phyloP scores from a whole-genome alignment of 2,113 vertebrate genomes.

The Lathamus discolor region DNA sequence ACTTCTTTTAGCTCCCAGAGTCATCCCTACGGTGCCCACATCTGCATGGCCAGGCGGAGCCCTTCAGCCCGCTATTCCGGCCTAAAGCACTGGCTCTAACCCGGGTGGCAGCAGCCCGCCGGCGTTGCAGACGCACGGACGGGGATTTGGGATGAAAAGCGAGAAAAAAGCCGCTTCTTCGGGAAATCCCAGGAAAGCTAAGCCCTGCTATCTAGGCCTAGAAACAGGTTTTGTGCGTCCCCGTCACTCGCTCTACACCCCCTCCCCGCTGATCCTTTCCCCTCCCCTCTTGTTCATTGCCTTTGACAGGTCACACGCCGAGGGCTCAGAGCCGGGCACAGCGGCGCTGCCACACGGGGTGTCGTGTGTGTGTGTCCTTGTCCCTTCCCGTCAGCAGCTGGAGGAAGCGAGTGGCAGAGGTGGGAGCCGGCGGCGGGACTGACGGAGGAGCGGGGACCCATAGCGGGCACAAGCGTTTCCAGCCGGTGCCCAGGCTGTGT shows the following conservation, averaged over 20 bases:
- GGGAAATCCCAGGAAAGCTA: background rate
- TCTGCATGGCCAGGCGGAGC: background rate
- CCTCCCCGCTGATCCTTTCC: background rate
- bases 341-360: background rate
- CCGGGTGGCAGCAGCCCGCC: background rate
- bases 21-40: background rate
- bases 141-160: background rate
- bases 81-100: background rate
- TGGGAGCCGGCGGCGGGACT: background rate
- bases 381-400: background rate
- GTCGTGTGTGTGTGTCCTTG: background rate
- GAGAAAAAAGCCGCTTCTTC: background rate
- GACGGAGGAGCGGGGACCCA: background rate
- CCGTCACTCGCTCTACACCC: background rate
- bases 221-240: background rate
- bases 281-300: background rate
- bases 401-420: background rate
- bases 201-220: background rate
- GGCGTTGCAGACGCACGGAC: background rate
- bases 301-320: background rate
- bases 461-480: background rate
- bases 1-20: background rate
- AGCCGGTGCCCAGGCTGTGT: background rate
- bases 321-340: background rate
- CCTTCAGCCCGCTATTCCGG: background rate